These are phyloP conservation scores for Odontomachus brunneus DNA, from an alignment of 1,140 invertebrate species.

Conservation along the genomic window DNA sequence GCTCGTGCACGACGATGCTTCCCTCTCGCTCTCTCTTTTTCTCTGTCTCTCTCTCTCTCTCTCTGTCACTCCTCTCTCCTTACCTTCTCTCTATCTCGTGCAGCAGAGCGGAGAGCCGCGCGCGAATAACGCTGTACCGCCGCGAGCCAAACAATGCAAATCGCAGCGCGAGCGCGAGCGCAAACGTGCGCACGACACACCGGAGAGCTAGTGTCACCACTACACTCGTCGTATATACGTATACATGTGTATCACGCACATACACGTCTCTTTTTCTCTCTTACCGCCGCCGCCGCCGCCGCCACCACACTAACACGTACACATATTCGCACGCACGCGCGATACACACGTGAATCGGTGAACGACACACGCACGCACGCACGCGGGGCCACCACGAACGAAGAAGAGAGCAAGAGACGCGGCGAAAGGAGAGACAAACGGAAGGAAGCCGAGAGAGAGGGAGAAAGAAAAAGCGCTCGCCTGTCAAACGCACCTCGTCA, in stretches of 20 bases:
- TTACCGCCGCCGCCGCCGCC: too few relatives aligned
- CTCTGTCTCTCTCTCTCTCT: slow-evolving; percentile 33
- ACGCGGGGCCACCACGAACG: slow-evolving; percentile 9
- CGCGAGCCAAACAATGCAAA: slow-evolving; percentile 57
- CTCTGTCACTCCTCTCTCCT: slow-evolving; percentile 27
- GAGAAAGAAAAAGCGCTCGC: slow-evolving; percentile 64
- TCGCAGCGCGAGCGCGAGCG: slow-evolving; percentile 59
- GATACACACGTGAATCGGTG: too few relatives aligned
- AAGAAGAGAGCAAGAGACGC: slow-evolving; percentile 24
- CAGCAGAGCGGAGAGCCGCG: slow-evolving; percentile 45
- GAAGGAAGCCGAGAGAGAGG: slow-evolving; percentile 20
- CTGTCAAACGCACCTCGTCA: slow-evolving; percentile 57
- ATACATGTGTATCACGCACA: background rate
- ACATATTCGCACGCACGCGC: too few relatives aligned
- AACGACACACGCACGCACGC: background rate
- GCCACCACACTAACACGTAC: too few relatives aligned
- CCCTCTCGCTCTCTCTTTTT: slow-evolving; percentile 39
- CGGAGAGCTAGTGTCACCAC: slow-evolving; percentile 25
- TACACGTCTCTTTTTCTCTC: background rate
- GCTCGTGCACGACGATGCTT: background rate
- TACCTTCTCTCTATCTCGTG: background rate
- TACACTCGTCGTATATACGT: too few relatives aligned
- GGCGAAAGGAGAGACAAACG: slow-evolving; percentile 4
- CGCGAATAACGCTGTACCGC: slow-evolving; percentile 41
- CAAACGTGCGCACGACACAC: slow-evolving; percentile 59